phyloP scores from a whole-genome alignment of 1,140 invertebrate genomes.

The Bilobella aurantiaca region DNA sequence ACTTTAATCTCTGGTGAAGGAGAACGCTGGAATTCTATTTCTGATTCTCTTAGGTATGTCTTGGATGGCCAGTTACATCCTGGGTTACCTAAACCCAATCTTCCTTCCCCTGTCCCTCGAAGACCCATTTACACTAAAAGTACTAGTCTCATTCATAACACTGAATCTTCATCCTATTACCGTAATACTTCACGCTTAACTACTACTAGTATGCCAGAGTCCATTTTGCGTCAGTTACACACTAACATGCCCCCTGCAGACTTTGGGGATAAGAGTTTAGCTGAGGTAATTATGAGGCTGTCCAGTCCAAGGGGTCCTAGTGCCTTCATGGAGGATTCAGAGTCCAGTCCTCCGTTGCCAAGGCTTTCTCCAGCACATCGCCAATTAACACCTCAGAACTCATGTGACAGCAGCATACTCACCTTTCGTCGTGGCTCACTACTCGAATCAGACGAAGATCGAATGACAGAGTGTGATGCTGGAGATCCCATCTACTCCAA shows the following conservation, averaged over 20 bases:
- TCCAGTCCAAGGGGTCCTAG: not conserved
- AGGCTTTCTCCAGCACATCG: not conserved
- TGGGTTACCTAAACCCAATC: not conserved
- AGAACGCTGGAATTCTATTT: not conserved
- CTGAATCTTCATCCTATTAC: not conserved
- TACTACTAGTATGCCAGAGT: not conserved
- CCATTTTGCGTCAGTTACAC: not conserved
- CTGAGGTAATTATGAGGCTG: not conserved
- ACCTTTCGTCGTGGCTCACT: not conserved
- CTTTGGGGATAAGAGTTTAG: not conserved
- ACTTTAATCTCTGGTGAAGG: not conserved
- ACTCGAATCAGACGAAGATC: not conserved
- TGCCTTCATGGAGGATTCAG: not conserved
- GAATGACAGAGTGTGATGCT: not conserved
- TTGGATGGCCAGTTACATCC: not conserved
- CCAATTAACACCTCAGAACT: not conserved
- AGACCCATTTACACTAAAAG: not conserved
- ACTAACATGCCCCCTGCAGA: not conserved
- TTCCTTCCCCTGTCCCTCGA: not conserved
- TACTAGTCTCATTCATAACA: not conserved
- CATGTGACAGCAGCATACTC: not conserved
- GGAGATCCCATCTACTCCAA: not conserved
- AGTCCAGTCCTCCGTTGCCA: not conserved
- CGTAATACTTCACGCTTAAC: not conserved
- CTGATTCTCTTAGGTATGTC: constrained; percentile 5